phyloP scores from a whole-genome alignment of 2,888 invertebrate genomes.

The Spilosoma lubricipeda region DNA sequence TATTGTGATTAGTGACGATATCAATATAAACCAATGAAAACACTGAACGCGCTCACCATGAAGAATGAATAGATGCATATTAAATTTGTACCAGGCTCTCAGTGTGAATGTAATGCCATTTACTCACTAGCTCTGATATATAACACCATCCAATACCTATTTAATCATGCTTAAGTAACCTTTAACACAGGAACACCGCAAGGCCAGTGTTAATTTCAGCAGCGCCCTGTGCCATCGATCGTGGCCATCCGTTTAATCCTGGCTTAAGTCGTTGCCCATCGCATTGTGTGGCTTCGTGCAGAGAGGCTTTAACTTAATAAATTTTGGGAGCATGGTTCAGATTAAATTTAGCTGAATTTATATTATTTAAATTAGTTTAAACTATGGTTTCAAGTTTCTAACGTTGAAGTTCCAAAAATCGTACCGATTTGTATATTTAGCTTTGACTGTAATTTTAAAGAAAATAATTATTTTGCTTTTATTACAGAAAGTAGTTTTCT shows the following conservation, averaged over 20 bases:
- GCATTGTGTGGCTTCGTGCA: constrained; percentile 30
- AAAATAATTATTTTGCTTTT: too few species aligned
- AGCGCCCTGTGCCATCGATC: constrained; percentile 44
- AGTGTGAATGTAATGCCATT: not conserved
- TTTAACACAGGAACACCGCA: constrained; percentile 37
- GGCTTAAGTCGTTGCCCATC: constrained; percentile 32
- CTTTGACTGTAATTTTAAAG: too few species aligned
- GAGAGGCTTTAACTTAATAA: constrained; percentile 18
- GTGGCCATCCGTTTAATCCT: constrained; percentile 37
- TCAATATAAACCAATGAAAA: too few species aligned
- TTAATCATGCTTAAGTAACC: constrained; percentile 33
- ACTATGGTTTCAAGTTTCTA: not conserved
- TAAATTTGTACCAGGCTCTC: too few species aligned
- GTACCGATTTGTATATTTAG: too few species aligned
- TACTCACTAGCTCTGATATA: not conserved
- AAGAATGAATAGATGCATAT: too few species aligned
- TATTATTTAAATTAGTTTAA: not conserved
- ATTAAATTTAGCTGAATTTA: not conserved
- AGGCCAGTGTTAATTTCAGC: constrained; percentile 46
- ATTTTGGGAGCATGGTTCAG: not conserved
- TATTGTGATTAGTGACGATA: too few species aligned
- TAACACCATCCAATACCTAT: constrained; percentile 3
- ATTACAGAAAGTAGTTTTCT: too few species aligned
- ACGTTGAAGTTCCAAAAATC: not conserved
- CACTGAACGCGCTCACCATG: too few species aligned